A percentile compares a stretch with the other conserved stretches of the same genome.
These are phyloP conservation scores for Zeugodacus cucurbitae DNA, from an alignment of 1,140 invertebrate genomes.

Conservation along the genomic window DNA sequence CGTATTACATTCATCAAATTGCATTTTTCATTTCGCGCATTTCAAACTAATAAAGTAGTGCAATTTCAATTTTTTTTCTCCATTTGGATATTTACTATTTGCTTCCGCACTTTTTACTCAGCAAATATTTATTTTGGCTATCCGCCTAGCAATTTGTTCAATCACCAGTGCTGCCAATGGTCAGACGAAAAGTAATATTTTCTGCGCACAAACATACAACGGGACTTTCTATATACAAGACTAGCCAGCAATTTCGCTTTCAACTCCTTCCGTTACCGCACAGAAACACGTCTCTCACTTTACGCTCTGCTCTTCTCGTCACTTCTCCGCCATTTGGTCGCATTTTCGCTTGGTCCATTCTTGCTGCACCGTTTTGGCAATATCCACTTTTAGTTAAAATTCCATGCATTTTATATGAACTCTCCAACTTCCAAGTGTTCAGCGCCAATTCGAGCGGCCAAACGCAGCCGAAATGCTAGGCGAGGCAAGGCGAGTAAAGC, in stretches of 20 bases:
- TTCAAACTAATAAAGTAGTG: slow-evolving; percentile 18
- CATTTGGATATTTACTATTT: neutral
- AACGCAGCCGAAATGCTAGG: neutral
- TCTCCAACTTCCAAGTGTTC: slow-evolving; percentile 32
- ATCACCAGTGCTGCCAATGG: slow-evolving; percentile 29
- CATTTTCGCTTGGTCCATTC: neutral
- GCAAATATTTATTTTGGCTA: slow-evolving; percentile 24
- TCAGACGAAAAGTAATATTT: neutral
- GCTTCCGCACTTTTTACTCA: neutral
- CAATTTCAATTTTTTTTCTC: neutral
- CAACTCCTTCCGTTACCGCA: neutral
- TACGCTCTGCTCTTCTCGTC: neutral
- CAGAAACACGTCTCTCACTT: neutral
- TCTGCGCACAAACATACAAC: neutral
- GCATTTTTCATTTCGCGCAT: slow-evolving; percentile 12
- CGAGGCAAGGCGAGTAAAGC: neutral
- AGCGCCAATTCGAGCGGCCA: neutral
- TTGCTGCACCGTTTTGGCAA: slow-evolving; percentile 11
- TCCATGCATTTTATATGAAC: slow-evolving; percentile 38
- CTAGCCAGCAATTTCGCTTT: neutral
- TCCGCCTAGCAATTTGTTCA: slow-evolving; percentile 8
- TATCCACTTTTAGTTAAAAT: slow-evolving; percentile 36
- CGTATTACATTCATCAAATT: neutral
- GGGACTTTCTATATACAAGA: neutral
- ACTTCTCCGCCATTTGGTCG: neutral